Evolutionary conservation across 2,113 vertebrate genomes (phyloP), one percentile per base, ranked within the genome.

Genomic region (Nibea coibor): DNA sequence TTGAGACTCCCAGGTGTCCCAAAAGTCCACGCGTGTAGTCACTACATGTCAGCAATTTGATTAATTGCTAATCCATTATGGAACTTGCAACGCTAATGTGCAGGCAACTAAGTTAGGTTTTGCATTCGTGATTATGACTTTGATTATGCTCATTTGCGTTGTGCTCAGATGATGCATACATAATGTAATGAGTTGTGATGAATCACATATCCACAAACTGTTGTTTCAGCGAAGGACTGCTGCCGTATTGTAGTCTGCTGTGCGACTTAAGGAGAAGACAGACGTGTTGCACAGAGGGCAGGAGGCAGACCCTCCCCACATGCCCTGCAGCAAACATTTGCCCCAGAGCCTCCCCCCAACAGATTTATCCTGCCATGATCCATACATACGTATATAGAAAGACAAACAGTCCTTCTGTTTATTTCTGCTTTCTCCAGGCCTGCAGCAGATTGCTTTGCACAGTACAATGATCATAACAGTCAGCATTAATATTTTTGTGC

Each of bases 371-470:
- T 69, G 54, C 43, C 51, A 45, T 63, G 72, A 85, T 54, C 67
- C 16, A 15, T 6, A 72, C 43, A 75, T 31, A 78, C 78, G 68
- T 20, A 72, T 53, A 74, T 43, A 24, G 31, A 71, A 42, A 83
- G 58, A 78, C 71, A 66, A 50, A 87, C 50, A 65, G 48, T 50
- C 20, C 53, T 54, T 14, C 8, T 65, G 48, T 81, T 82, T 79
- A 54, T 83, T 67, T 86, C 43, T 78, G 63, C 69, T 48, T 26
- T 39, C 59, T 63, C 5, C 56, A 56, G 28, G 47, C 56, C 67
- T 51, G 57, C 39, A 57, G 87, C 51, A 69, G 83, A 87, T 87
- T 88, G 79, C 88, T 85, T 79, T 81, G 70, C 53, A 87, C 85
- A 87, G 12, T 79, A 68, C 80, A 75, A 56, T 70, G 81, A 83